Evolutionary conservation across 2,888 invertebrate species (phyloP), one percentile per base, ranked within the genome.

Genomic region (Ormyrus pomaceus): DNA sequence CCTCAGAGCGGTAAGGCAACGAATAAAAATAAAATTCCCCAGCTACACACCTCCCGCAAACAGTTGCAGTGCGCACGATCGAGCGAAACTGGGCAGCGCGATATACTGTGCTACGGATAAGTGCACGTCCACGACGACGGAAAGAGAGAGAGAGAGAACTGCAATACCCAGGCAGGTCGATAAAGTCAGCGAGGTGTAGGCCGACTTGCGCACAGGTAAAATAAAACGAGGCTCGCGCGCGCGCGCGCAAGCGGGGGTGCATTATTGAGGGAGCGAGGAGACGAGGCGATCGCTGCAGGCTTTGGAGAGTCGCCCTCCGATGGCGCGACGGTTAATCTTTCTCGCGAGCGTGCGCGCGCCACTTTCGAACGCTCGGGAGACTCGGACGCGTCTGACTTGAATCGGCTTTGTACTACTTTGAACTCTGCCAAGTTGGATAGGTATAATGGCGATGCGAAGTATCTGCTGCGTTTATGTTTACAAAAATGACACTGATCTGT

Each of bases 111-210:
- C 19, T 19, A 19, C 19, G 19, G 19, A 19, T 19, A 19, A 19
- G 19, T 19, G 19, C 19, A 19, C 19, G 19, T n/a, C 5, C 11
- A 8, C 19, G 8, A 11, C 62, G 5, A 13, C 51, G 13, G 53
- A 7, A 13, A 6, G n/a, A 34, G 34, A 34, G 34, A 34, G 34
- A 4, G n/a, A 50, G 76, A 61, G 65, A 83, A 84, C 86, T 86
- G 83, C 82, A 83, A 64, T 86, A 87, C 84, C 87, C 69, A 80
- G 83, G 83, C 55, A 84, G 86, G 87, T 85, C 87, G 87, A 86
- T 87, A 87, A 87, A 80, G 76, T 77, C 79, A 83, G 74, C 19
- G 48, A 11, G 7, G 59, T 66, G 46, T 51, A 64, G 10, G 65
- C 10, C 64, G 51, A 46, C 51, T 34, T 59, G 58, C 8, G 7